A percentile compares a stretch with the other conserved stretches of the same genome.
Evolutionary conservation across 1,140 invertebrate genomes (phyloP).

Genomic region (Drosophila virilis): DNA sequence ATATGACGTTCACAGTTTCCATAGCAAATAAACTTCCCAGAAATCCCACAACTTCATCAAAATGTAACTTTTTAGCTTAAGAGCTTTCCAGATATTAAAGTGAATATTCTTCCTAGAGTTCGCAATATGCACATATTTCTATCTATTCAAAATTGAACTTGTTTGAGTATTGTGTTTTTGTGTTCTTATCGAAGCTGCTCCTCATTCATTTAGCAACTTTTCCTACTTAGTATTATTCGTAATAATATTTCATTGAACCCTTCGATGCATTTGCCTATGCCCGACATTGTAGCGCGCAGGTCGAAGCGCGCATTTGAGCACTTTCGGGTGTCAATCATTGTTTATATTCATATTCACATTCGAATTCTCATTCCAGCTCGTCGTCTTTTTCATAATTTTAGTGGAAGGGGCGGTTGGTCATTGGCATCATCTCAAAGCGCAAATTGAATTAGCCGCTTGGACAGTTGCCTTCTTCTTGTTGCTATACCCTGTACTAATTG

Average conservation of each 20-base stretch:
- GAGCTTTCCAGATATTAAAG: too few relatives aligned
- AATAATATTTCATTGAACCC: too few relatives aligned
- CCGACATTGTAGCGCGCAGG: background rate
- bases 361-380: conserved; percentile 19
- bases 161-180: too few relatives aligned
- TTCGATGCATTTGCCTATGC: background rate
- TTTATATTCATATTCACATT: conserved; percentile 18
- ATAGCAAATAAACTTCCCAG: too few relatives aligned
- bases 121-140: too few relatives aligned
- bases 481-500: background rate
- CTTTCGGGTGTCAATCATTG: conserved; percentile 56
- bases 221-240: too few relatives aligned
- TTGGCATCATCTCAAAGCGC: conserved; percentile 48
- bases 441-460: conserved; percentile 70
- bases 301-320: conserved; percentile 40
- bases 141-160: too few relatives aligned
- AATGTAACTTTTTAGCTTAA: too few relatives aligned
- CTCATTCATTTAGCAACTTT: background rate
- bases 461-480: background rate
- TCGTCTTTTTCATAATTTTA: background rate
- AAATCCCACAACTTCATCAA: too few relatives aligned
- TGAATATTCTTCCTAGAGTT: too few relatives aligned
- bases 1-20: too few relatives aligned
- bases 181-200: background rate
- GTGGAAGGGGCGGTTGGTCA: background rate